These are phyloP conservation scores for Tragelaphus buxtoni DNA, from an alignment of 2,113 vertebrate genomes.

Conservation along the genomic window DNA sequence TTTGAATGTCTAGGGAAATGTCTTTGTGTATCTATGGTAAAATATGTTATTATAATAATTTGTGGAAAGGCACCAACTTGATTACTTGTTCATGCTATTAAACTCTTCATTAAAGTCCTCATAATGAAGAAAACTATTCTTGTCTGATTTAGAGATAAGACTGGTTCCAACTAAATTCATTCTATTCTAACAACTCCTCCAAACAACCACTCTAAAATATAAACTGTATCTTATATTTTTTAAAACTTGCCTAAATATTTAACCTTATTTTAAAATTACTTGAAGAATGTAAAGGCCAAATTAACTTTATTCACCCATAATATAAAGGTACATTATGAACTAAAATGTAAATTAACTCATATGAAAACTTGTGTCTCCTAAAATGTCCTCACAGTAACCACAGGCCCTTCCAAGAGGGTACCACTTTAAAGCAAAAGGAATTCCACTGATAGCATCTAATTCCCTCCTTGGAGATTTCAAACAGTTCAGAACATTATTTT, in stretches of 20 bases:
- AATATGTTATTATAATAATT: slow-evolving; percentile 51
- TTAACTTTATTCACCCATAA: neutral
- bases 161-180: slow-evolving; percentile 26
- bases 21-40: neutral
- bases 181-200: neutral
- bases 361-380: neutral
- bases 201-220: neutral
- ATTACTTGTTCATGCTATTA: slow-evolving; percentile 44
- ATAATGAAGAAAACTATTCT: neutral
- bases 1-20: slow-evolving; percentile 5
- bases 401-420: neutral
- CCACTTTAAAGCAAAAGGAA: neutral
- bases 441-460: neutral
- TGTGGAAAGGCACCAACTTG: neutral
- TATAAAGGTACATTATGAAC: slow-evolving; percentile 18
- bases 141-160: slow-evolving; percentile 41
- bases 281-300: neutral
- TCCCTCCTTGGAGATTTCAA: slow-evolving; percentile 13
- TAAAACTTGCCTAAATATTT: neutral
- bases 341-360: slow-evolving; percentile 28
- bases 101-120: slow-evolving; percentile 22
- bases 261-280: slow-evolving; percentile 10
- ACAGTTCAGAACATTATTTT: slow-evolving; percentile 16
- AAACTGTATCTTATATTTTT: neutral
- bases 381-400: neutral